These are phyloP conservation scores for Gandaritis pyraliata DNA, from an alignment of 2,888 invertebrate species.

Conservation along the genomic window DNA sequence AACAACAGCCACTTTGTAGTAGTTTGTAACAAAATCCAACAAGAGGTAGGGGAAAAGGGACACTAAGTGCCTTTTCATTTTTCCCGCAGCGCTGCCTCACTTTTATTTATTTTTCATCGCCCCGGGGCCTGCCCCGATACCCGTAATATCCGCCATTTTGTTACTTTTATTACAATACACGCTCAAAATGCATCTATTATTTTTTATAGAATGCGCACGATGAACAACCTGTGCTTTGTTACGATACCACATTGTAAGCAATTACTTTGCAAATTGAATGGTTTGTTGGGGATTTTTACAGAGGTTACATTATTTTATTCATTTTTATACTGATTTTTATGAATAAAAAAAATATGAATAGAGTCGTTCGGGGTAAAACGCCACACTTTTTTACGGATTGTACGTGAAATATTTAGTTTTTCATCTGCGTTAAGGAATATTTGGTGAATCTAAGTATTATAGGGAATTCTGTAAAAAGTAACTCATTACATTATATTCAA, in stretches of 20 bases:
- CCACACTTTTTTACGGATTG: no score
- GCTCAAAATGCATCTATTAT: conserved; percentile 69
- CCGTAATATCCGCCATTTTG: conserved; percentile 69
- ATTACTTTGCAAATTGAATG: conserved; percentile 46
- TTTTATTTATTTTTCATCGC: conserved; percentile 84
- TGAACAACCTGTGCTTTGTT: conserved; percentile 47
- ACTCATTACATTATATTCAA: no score
- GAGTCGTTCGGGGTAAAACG: no score
- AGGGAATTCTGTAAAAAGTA: no score
- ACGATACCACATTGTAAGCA: conserved; percentile 37
- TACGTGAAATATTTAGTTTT: conserved; percentile 18
- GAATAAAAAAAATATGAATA: conserved; percentile 16
- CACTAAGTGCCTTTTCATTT: conserved; percentile 77
- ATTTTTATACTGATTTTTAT: conserved; percentile 34
- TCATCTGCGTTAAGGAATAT: conserved; percentile 10
- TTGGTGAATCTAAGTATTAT: not conserved
- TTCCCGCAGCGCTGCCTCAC: conserved; percentile 59
- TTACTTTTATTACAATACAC: conserved; percentile 76
- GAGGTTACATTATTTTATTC: conserved; percentile 34
- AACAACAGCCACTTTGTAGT: conserved; percentile 33
- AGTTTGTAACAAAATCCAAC: conserved; percentile 53
- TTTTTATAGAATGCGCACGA: conserved; percentile 67
- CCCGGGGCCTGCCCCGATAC: conserved; percentile 64
- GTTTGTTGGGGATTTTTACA: conserved; percentile 35
- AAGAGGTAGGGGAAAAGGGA: conserved; percentile 68